These are phyloP conservation scores for Mesembrinibis cayennensis DNA, from an alignment of 2,113 vertebrate species.

Conservation along the genomic window DNA sequence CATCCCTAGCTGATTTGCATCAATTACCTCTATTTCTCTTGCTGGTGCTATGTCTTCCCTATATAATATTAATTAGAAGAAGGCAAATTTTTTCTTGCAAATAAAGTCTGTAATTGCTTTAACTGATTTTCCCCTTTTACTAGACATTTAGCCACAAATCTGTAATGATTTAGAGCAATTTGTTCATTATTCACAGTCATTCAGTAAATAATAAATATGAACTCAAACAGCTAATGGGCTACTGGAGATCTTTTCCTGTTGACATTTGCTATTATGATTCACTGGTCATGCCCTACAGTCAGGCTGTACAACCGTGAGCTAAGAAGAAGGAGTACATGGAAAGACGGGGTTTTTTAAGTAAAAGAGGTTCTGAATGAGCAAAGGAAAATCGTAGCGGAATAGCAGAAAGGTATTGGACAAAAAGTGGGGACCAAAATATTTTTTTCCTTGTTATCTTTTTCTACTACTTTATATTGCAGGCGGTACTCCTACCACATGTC, in stretches of 20 bases:
- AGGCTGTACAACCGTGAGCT: background rate
- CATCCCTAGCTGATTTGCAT: background rate
- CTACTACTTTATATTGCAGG: background rate
- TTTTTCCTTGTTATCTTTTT: background rate
- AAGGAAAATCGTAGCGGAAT: background rate
- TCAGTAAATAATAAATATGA: slow-evolving; percentile 57
- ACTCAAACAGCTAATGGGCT: slow-evolving; percentile 49
- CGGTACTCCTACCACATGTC: background rate
- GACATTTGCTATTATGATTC: slow-evolving; percentile 56
- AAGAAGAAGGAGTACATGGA: background rate
- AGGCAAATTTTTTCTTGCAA: background rate
- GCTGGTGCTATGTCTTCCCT: background rate
- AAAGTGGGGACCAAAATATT: background rate
- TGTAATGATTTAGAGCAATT: slow-evolving; percentile 39
- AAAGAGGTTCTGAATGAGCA: background rate
- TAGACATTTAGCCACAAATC: slow-evolving; percentile 9
- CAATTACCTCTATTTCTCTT: background rate
- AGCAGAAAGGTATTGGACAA: background rate
- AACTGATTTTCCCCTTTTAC: slow-evolving; percentile 8
- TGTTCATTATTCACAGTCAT: slow-evolving; percentile 47
- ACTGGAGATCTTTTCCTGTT: slow-evolving; percentile 43
- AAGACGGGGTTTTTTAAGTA: background rate
- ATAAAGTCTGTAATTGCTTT: slow-evolving; percentile 28
- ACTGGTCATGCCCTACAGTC: background rate
- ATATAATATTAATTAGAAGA: background rate